phyloP scores from a whole-genome alignment of 2,797 vertebrate species.

The Takifugu ocellatus region DNA sequence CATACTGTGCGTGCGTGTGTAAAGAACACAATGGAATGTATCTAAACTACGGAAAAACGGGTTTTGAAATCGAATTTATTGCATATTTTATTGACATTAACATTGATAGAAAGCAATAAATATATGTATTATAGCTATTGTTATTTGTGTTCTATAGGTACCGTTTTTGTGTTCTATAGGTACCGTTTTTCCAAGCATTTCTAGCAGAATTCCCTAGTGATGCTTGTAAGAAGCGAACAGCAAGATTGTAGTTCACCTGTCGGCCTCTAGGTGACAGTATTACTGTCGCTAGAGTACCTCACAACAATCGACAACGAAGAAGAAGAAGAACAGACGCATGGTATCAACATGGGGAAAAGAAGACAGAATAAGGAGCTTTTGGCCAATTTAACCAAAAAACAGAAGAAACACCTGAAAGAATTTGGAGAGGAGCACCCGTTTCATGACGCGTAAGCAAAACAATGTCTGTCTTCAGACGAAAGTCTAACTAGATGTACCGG shows the following conservation, averaged over 20 bases:
- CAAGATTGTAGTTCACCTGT: constrained; percentile 19
- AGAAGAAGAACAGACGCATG: constrained; percentile 19
- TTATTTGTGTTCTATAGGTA: too few relatives aligned
- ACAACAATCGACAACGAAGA: constrained; percentile 5
- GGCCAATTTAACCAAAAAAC: constrained; percentile 82
- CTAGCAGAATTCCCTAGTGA: too few relatives aligned
- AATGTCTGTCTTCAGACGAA: background rate
- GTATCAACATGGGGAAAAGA: constrained; percentile 84
- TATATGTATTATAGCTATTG: too few relatives aligned
- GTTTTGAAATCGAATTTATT: too few relatives aligned
- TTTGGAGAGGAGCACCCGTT: constrained; percentile 95
- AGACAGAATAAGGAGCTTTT: constrained; percentile 66
- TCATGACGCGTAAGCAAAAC: constrained; percentile 78
- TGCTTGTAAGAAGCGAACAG: background rate
- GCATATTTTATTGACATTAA: too few relatives aligned
- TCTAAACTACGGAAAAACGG: too few relatives aligned
- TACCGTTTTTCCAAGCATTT: too few relatives aligned
- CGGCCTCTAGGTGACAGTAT: constrained; percentile 21
- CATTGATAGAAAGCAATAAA: too few relatives aligned
- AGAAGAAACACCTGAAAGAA: constrained; percentile 90
- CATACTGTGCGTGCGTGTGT: too few relatives aligned
- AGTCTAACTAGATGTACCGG: constrained; percentile 10
- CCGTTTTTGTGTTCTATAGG: too few relatives aligned
- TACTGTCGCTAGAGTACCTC: rapidly evolving
- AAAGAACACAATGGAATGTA: too few relatives aligned